Evolutionary conservation across 2,888 invertebrate species (phyloP).

Genomic region (Elegia similella): DNA sequence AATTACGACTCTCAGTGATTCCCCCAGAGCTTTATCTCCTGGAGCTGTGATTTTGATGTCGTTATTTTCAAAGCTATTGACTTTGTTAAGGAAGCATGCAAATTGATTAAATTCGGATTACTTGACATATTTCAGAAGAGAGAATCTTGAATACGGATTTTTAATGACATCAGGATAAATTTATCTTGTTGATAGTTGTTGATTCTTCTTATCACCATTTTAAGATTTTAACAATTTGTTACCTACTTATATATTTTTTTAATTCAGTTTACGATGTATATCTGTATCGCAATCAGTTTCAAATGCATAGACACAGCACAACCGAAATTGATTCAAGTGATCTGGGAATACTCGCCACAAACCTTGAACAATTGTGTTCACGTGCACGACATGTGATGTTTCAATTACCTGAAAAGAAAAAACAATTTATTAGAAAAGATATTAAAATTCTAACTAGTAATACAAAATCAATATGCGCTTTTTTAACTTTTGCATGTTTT

Average conservation of each 20-base stretch:
- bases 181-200: too few species aligned
- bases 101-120: conserved; percentile 32
- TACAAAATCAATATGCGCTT: too few species aligned
- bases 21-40: conserved; percentile 32
- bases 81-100: conserved; percentile 34
- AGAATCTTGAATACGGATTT: too few species aligned
- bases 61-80: conserved; percentile 37
- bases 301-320: conserved; percentile 24
- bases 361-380: conserved; percentile 43
- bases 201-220: too few species aligned
- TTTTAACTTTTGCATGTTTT: too few species aligned
- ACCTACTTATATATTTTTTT: too few species aligned
- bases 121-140: neutral
- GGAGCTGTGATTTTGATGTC: conserved; percentile 41
- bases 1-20: conserved; percentile 41
- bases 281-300: neutral
- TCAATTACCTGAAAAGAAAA: conserved; percentile 63
- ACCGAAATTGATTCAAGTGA: conserved; percentile 52
- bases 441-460: too few species aligned
- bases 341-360: conserved; percentile 33
- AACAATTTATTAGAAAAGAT: conserved; percentile 20
- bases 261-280: too few species aligned
- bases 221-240: too few species aligned
- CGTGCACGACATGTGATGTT: conserved; percentile 29
- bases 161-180: too few species aligned